Conservation (phyloP, 1,140 invertebrate genomes). For the Araneus ventricosus region DNA sequence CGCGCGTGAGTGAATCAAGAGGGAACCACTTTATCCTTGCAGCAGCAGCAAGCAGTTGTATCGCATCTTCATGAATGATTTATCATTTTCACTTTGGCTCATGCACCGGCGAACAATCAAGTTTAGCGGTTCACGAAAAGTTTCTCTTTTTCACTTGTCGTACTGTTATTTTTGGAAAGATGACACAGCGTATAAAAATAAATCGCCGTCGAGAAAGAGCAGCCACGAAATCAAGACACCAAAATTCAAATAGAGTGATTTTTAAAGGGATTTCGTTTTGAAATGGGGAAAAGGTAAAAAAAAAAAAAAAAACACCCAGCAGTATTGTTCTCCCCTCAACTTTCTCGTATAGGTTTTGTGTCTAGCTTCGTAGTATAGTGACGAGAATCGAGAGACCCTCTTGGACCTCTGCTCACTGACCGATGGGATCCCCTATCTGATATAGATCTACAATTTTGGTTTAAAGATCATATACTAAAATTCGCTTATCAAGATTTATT, state of each 20-base stretch:
- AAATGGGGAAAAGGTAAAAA: too few species aligned
- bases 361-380: too few species aligned
- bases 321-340: too few species aligned
- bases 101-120: slow-evolving; percentile 48
- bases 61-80: slow-evolving; percentile 57
- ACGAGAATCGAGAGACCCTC: too few species aligned
- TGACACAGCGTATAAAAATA: slow-evolving; percentile 53
- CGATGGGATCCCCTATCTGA: too few species aligned
- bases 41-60: neutral
- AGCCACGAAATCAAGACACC: neutral
- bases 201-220: slow-evolving; percentile 3
- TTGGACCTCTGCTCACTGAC: too few species aligned
- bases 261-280: neutral
- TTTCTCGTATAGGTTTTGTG: too few species aligned
- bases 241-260: neutral
- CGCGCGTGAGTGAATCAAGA: neutral
- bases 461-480: too few species aligned
- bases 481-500: too few species aligned
- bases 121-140: slow-evolving; percentile 46
- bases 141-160: slow-evolving; percentile 40
- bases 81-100: slow-evolving; percentile 43
- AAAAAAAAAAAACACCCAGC: too few species aligned
- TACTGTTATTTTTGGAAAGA: slow-evolving; percentile 42
- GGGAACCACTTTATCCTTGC: slow-evolving; percentile 11
- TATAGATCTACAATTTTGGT: too few species aligned